These are phyloP conservation scores for Indicator indicator DNA, from an alignment of 2,113 vertebrate genomes.

Conservation along the genomic window DNA sequence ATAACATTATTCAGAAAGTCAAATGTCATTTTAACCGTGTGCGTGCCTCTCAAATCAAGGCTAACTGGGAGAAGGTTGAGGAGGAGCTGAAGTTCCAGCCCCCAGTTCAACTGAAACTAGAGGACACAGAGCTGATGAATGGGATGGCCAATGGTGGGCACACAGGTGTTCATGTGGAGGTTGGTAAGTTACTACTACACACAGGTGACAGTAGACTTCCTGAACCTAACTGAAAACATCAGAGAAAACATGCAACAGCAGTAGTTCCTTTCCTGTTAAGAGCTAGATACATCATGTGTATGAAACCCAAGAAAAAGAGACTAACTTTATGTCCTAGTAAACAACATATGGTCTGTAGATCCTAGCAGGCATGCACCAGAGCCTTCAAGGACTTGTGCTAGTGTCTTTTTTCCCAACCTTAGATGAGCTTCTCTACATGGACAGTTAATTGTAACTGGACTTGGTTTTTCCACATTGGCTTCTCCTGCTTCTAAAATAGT, in stretches of 20 bases:
- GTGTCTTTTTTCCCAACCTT: neutral
- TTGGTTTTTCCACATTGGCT: neutral
- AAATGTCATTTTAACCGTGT: slow-evolving; percentile 87
- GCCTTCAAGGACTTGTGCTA: neutral
- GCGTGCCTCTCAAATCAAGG: slow-evolving; percentile 67
- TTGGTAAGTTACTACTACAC: slow-evolving; percentile 75
- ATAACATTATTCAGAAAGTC: slow-evolving; percentile 88
- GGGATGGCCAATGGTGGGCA: slow-evolving; percentile 84
- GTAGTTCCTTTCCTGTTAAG: neutral
- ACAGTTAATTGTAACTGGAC: neutral
- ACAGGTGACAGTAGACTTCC: neutral
- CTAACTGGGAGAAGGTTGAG: slow-evolving; percentile 82
- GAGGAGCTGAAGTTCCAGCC: slow-evolving; percentile 83
- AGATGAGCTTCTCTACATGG: neutral
- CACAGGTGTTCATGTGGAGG: slow-evolving; percentile 60
- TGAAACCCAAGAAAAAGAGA: neutral
- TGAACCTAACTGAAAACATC: neutral
- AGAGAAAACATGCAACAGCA: neutral
- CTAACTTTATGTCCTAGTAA: fast-evolving
- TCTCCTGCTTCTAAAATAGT: neutral
- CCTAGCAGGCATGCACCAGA: neutral
- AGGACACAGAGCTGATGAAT: slow-evolving; percentile 81
- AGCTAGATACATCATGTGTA: fast-evolving
- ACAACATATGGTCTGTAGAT: neutral
- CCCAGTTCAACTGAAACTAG: slow-evolving; percentile 81